Base-by-base conservation (phyloP, 1,140 invertebrate species). In the Teleogryllus occipitalis region DNA sequence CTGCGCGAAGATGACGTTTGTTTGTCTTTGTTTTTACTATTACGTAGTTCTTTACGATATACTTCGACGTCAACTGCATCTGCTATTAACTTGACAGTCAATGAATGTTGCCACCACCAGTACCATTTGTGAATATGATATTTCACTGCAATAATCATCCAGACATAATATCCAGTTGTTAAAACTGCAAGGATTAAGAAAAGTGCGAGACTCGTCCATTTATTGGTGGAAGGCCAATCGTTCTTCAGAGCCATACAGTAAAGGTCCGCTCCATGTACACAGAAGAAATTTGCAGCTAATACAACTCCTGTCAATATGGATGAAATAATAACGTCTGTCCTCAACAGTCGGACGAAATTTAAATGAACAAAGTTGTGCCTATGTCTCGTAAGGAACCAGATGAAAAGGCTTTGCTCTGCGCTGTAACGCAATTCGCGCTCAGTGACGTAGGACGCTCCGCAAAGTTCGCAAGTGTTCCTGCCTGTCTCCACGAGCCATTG, bases 401-500 rank as follows among this genome's bases (percentile, higher is more conserved):
- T 27, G 47, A 18, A 78, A 6, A 78, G 12, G 77, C 27, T 27
- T 2, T 72, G 47, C 18, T 18, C 8, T 21, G 47, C 10, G 10
- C 47, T 49, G 77, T 78, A 47, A 2, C 77, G 77, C 47, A 65
- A 65, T 7, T 65, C 87, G 10, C 88, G 86, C 78, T 86, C 86
- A 0, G 88, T 90, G 0, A 85, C 82, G 77, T 89, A 91, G 77
- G 86, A 86, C 48, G 88, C 87, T 3, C 89, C 89, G 82, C 90
- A 91, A 6, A 91, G 83, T 83, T 91, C 90, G 82, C 90, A 91
- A 79, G 86, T 86, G 0, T 86, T 86, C 81, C 90, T 88, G 7
- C 89, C 89, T 5, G 90, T 90, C 82, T 91, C 89, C 4, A 88
- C 90, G 15, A 93, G 82, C 92, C 92, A 93, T 79, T 89, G 86